Evolutionary conservation across 1,140 invertebrate species (phyloP), one percentile per base, ranked within the genome.

Genomic region (Planococcus citri): DNA sequence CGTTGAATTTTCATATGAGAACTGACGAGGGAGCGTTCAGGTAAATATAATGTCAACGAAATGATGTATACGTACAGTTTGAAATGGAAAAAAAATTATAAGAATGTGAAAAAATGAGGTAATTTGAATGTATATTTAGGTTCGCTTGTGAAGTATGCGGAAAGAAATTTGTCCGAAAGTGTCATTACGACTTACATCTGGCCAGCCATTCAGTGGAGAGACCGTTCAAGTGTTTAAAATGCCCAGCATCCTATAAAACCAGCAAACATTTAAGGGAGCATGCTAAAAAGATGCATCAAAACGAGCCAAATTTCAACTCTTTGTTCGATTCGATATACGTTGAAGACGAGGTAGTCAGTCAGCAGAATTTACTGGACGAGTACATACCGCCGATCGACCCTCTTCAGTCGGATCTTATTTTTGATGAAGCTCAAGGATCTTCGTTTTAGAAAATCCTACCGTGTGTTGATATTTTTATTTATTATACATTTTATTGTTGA

Each of bases 101-200:
- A n/a, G n/a, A 41, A 41, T 41, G n/a, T n/a, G 37, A 41, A 41
- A 41, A 41, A 41, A 9, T 41, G 37, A 41, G n/a, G n/a, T 9
- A 41, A 41, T n/a, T 41, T 41, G 37, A n/a, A n/a, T n/a, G n/a
- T n/a, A n/a, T n/a, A n/a, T n/a, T 22, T 60, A n/a, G n/a, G n/a
- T 81, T 78, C 21, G 77, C 78, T 27, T 81, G 79, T 68, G 74
- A 76, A 12, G 76, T 77, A 37, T 81, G 79, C 38, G 78, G 77
- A 4, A 80, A 81, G 58, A 78, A 78, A 70, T 80, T 81, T 38
- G 79, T 80, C 0, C 71, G 80, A 1, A 80, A 81, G 41, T 80
- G 78, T 17, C 80, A 81, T 24, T 81, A 78, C 21, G 78, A 80
- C 67, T 76, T 79, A 0, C 80, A 81, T 41, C 73, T 78, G 1